phyloP scores from a whole-genome alignment of 1,140 invertebrate species.

The Drosophila willistoni region DNA sequence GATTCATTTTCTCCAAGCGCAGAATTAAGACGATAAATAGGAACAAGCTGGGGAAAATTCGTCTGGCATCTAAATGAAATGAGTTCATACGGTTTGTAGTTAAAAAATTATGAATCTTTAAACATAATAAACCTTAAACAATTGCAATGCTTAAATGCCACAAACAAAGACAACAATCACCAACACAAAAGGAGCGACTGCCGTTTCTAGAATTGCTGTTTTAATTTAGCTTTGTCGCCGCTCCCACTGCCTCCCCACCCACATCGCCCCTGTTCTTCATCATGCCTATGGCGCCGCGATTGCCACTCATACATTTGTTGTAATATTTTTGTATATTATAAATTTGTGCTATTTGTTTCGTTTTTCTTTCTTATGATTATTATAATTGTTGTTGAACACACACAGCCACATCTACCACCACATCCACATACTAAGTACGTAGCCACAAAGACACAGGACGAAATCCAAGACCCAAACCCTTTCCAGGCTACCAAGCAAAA shows the following conservation, averaged over 20 bases:
- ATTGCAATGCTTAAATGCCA: slow-evolving; percentile 46
- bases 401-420: slow-evolving; percentile 50
- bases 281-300: slow-evolving; percentile 16
- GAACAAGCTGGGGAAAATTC: background rate
- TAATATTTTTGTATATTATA: slow-evolving; percentile 28
- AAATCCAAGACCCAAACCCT: slow-evolving; percentile 64
- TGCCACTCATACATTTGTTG: slow-evolving; percentile 34
- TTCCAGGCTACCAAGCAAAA: slow-evolving; percentile 70
- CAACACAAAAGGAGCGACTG: slow-evolving; percentile 61
- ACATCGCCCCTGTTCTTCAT: background rate
- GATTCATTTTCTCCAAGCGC: no score
- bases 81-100: slow-evolving; percentile 76
- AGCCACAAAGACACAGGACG: slow-evolving; percentile 59
- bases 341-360: slow-evolving; percentile 14
- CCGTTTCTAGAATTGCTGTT: slow-evolving; percentile 24
- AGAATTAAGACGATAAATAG: no score
- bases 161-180: slow-evolving; percentile 50
- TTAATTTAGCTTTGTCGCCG: slow-evolving; percentile 21
- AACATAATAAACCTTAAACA: slow-evolving; percentile 17
- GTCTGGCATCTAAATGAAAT: slow-evolving; percentile 58
- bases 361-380: slow-evolving; percentile 28
- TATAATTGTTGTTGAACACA: slow-evolving; percentile 50
- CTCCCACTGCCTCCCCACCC: slow-evolving; percentile 1
- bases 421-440: slow-evolving; percentile 65
- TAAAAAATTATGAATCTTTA: slow-evolving; percentile 39